Evolutionary conservation across 2,113 vertebrate genomes (phyloP).

Genomic region (Notothenia coriiceps): DNA sequence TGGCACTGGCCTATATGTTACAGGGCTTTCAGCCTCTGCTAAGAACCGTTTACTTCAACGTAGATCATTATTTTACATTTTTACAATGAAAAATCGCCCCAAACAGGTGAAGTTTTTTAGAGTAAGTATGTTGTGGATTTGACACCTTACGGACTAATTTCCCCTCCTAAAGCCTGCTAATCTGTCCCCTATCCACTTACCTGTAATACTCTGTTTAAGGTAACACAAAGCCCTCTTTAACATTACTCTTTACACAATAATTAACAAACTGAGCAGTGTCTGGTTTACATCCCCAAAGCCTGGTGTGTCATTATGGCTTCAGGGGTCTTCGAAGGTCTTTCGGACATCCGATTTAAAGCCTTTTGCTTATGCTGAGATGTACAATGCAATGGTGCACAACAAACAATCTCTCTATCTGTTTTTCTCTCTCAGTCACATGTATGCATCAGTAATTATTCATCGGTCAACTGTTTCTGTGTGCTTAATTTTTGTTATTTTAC

Average conservation of each 20-base stretch:
- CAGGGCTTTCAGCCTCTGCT: constrained; percentile 50
- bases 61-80: not conserved
- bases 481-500: too few species aligned
- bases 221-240: constrained; percentile 33
- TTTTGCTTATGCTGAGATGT: not conserved
- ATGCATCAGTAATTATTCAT: too few species aligned
- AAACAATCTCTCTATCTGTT: not conserved
- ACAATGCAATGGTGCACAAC: not conserved
- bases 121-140: not conserved
- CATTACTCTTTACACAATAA: constrained; percentile 18
- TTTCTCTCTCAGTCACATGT: too few species aligned
- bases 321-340: not conserved
- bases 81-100: not conserved
- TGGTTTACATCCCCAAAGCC: not conserved
- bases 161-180: constrained; percentile 8
- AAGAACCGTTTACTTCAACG: constrained; percentile 15
- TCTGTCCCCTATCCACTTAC: constrained; percentile 16
- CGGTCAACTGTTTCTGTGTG: too few species aligned
- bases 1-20: constrained; percentile 71
- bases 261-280: constrained; percentile 3
- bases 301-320: not conserved
- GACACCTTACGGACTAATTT: not conserved
- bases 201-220: constrained; percentile 33
- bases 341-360: not conserved
- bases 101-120: not conserved